These are phyloP conservation scores for Meta bourneti DNA, from an alignment of 2,888 invertebrate genomes.

Conservation along the genomic window DNA sequence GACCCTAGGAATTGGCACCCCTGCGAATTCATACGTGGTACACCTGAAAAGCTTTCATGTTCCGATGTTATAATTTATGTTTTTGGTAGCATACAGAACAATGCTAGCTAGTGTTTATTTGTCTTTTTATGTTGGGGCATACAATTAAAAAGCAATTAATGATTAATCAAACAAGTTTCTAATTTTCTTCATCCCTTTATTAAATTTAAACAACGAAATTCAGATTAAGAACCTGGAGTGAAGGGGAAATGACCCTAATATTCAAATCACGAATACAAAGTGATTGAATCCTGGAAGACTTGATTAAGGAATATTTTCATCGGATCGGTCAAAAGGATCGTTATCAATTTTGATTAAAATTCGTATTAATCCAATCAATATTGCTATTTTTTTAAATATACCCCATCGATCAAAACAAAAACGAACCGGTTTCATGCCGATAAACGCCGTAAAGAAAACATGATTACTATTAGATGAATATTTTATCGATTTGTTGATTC, in stretches of 20 bases:
- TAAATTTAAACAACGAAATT: no score
- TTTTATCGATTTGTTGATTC: not conserved
- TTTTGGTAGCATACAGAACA: no score
- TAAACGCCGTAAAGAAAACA: not conserved
- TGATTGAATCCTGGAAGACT: not conserved
- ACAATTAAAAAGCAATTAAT: no score
- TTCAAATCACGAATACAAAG: not conserved
- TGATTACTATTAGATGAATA: slow-evolving; percentile 16
- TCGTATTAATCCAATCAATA: slow-evolving; percentile 23
- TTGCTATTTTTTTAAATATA: slow-evolving; percentile 1
- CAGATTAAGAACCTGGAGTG: no score
- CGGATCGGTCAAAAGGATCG: not conserved
- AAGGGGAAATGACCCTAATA: not conserved
- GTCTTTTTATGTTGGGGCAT: no score
- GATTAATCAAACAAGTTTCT: no score
- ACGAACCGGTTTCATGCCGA: slow-evolving; percentile 10
- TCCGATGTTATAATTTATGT: no score
- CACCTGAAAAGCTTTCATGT: no score
- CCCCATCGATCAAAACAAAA: not conserved
- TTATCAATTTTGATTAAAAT: slow-evolving; percentile 50
- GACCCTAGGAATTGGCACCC: no score
- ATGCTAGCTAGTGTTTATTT: no score
- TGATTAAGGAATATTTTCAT: not conserved
- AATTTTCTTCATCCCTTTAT: no score
- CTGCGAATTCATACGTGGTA: no score